A percentile compares a stretch with the other conserved stretches of the same genome.
These are phyloP conservation scores for western clawed frog (Xenopus tropicalis) DNA, from an alignment of 2,113 vertebrate species.

Conservation along the genomic window DNA sequence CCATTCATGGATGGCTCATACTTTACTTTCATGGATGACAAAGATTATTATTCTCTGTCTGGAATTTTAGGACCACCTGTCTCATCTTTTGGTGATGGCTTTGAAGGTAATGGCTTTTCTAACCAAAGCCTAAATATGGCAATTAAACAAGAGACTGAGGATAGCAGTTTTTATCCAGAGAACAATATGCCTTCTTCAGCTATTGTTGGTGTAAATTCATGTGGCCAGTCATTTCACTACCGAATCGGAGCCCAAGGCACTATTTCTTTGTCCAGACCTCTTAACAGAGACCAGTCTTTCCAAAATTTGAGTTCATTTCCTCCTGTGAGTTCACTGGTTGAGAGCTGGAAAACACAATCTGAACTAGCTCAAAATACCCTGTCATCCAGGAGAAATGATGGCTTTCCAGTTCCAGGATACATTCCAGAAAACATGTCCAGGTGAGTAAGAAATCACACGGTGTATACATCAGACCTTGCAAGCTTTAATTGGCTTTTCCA, in stretches of 20 bases:
- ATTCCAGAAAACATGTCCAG: slow-evolving; percentile 85
- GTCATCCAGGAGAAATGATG: slow-evolving; percentile 81
- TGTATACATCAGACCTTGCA: background rate
- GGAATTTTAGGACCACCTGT: slow-evolving; percentile 95
- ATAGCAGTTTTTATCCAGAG: slow-evolving; percentile 91
- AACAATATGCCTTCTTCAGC: slow-evolving; percentile 85
- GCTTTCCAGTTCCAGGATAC: slow-evolving; percentile 88
- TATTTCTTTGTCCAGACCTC: slow-evolving; percentile 88
- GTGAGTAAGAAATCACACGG: slow-evolving; percentile 51
- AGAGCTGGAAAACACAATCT: slow-evolving; percentile 92
- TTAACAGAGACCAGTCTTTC: slow-evolving; percentile 88
- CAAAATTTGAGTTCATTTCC: slow-evolving; percentile 94
- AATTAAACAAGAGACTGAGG: slow-evolving; percentile 92
- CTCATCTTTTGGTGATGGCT: slow-evolving; percentile 84
- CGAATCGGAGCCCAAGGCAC: slow-evolving; percentile 97
- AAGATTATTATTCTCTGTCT: slow-evolving; percentile 95
- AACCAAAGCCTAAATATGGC: slow-evolving; percentile 78
- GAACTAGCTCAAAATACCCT: slow-evolving; percentile 75
- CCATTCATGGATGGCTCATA: slow-evolving; percentile 90
- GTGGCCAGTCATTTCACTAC: slow-evolving; percentile 98
- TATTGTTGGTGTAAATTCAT: slow-evolving; percentile 96
- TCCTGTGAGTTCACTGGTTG: slow-evolving; percentile 86
- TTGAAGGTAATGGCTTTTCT: slow-evolving; percentile 83
- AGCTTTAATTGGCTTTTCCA: slow-evolving; percentile 17
- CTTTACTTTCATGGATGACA: slow-evolving; percentile 95